A percentile compares a stretch with the other conserved stretches of the same genome.
Evolutionary conservation across 2,888 invertebrate genomes (phyloP).

Genomic region (Drosophila mayaguana): DNA sequence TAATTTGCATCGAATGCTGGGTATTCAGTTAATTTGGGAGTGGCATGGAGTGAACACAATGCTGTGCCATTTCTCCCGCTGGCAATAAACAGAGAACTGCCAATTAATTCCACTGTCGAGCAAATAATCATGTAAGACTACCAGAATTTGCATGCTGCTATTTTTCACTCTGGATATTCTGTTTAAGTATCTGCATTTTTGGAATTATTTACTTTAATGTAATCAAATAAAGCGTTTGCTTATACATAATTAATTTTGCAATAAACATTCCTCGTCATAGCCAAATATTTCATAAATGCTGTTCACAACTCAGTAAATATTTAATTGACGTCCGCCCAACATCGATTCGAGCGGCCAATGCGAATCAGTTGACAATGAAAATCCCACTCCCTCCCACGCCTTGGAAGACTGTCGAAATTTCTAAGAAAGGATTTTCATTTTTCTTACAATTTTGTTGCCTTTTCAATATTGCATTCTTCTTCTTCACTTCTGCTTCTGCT

Average conservation of each 20-base stretch:
- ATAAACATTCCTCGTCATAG: slow-evolving; percentile 12
- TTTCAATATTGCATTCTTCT: slow-evolving; percentile 10
- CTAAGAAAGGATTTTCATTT: slow-evolving; percentile 48
- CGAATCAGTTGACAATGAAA: slow-evolving; percentile 72
- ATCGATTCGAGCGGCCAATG: slow-evolving; percentile 25
- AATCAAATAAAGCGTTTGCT: slow-evolving; percentile 5
- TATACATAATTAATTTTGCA: slow-evolving; percentile 9
- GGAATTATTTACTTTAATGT: background rate
- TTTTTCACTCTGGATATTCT: background rate
- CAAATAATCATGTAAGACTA: background rate
- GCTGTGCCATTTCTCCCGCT: slow-evolving; percentile 8
- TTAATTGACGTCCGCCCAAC: slow-evolving; percentile 22
- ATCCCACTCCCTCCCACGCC: slow-evolving; percentile 42
- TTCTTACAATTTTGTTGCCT: slow-evolving; percentile 21
- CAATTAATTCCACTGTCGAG: slow-evolving; percentile 3
- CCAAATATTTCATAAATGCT: slow-evolving; percentile 31
- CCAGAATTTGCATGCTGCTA: background rate
- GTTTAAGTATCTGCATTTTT: background rate
- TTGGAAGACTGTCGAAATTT: slow-evolving; percentile 47
- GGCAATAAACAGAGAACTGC: background rate
- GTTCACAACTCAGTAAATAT: slow-evolving; percentile 28
- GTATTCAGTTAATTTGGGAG: slow-evolving; percentile 28
- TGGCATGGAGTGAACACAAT: slow-evolving; percentile 1
- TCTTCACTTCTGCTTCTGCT: slow-evolving; percentile 4
- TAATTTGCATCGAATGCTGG: slow-evolving; percentile 63